Conservation (phyloP, 2,888 invertebrate species). For the Sacculina carcini region DNA sequence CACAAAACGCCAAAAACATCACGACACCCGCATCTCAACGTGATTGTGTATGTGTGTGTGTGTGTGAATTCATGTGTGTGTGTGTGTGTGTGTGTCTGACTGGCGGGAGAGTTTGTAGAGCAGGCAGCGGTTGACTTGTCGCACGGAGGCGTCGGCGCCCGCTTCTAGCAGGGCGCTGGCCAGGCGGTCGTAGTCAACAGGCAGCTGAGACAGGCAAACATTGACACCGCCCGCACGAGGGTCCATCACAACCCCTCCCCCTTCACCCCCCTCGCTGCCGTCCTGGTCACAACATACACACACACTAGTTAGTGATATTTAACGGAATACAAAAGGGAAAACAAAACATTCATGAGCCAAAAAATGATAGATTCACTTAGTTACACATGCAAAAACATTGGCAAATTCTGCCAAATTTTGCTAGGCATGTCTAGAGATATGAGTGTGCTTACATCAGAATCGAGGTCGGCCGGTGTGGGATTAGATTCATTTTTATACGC, state of each 20-base stretch:
- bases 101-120: background rate
- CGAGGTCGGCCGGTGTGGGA: background rate
- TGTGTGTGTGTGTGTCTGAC: background rate
- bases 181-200: constrained; percentile 32
- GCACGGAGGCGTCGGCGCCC: constrained; percentile 5
- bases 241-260: constrained; percentile 26
- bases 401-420: background rate
- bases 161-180: constrained; percentile 25
- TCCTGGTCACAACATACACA: constrained; percentile 10
- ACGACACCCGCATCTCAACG: background rate
- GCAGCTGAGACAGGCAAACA: constrained; percentile 39
- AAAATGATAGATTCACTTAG: background rate
- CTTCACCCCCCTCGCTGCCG: constrained; percentile 3
- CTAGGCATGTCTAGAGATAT: background rate
- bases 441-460: constrained; percentile 16
- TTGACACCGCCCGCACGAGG: constrained; percentile 55
- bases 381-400: background rate
- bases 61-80: background rate
- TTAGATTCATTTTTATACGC: constrained; percentile 8
- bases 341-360: too few relatives aligned
- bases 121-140: background rate
- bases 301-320: too few relatives aligned
- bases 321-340: too few relatives aligned
- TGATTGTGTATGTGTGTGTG: background rate
- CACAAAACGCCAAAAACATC: background rate